These are phyloP conservation scores for Emys orbicularis DNA, from an alignment of 2,797 vertebrate genomes.

Conservation along the genomic window DNA sequence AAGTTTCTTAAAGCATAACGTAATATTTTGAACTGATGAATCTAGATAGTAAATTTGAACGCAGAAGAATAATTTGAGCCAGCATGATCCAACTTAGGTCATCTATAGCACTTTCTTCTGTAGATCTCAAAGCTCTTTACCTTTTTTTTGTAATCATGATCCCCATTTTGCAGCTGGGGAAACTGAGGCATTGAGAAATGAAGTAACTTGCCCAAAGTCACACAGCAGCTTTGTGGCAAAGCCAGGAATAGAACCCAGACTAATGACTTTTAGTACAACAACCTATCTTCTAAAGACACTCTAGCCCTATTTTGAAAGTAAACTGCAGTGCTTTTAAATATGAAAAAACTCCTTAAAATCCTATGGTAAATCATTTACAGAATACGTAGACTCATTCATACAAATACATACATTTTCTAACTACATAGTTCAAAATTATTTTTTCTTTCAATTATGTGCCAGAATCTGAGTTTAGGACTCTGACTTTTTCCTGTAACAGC, in stretches of 20 bases:
- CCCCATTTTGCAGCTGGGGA: not conserved
- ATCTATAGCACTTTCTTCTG: not conserved
- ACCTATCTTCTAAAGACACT: not conserved
- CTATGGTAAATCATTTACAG: not conserved
- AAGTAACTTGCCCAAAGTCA: not conserved
- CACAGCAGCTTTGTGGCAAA: not conserved
- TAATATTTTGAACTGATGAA: too few species aligned
- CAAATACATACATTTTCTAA: not conserved
- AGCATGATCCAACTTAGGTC: too few species aligned
- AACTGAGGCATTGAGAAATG: not conserved
- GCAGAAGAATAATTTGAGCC: too few species aligned
- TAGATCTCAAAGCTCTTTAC: not conserved
- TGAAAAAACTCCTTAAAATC: not conserved
- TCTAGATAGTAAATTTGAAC: too few species aligned
- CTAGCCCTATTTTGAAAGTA: not conserved
- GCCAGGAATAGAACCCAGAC: not conserved
- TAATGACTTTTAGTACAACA: not conserved
- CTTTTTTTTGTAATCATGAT: not conserved
- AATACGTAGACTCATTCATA: not conserved
- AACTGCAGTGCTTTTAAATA: not conserved
- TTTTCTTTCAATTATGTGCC: not conserved
- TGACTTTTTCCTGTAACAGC: not conserved
- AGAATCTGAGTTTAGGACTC: not conserved
- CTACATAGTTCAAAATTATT: not conserved
- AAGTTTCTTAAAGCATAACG: too few species aligned